Percentiles rank a stretch among this genome's conserved stretches.
These are phyloP conservation scores for Bungarus multicinctus DNA, from an alignment of 2,113 vertebrate genomes.

Conservation along the genomic window DNA sequence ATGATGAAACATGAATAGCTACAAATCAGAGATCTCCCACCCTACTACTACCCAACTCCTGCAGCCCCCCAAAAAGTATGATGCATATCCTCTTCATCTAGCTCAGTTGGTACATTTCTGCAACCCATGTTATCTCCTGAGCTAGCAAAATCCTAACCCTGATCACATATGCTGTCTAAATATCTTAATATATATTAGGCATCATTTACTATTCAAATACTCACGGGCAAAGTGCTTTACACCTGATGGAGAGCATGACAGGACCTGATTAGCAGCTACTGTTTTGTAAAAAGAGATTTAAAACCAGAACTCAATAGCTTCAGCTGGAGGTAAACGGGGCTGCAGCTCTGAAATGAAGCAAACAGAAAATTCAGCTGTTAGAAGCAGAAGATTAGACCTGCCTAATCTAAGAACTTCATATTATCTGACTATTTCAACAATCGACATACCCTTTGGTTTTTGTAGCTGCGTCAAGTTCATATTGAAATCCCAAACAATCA, in stretches of 20 bases:
- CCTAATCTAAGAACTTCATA: neutral
- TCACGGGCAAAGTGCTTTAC: neutral
- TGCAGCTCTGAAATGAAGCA: neutral
- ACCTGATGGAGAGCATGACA: neutral
- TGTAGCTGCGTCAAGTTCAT: neutral
- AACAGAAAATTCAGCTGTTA: neutral
- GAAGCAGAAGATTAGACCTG: neutral
- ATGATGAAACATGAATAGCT: neutral
- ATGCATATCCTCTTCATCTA: neutral
- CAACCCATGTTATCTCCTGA: neutral
- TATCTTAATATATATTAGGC: neutral
- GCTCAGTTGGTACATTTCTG: neutral
- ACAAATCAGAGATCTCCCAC: neutral
- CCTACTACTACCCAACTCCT: neutral
- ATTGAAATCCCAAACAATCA: neutral
- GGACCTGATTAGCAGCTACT: neutral
- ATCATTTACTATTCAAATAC: neutral
- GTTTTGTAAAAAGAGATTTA: neutral
- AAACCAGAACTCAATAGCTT: neutral
- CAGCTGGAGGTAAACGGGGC: neutral
- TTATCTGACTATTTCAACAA: neutral
- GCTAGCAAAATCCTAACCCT: neutral
- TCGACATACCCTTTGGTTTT: neutral
- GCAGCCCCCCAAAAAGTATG: neutral
- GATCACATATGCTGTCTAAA: neutral